Conservation (phyloP, 2,888 invertebrate genomes). For the Drosophila neotestacea region DNA sequence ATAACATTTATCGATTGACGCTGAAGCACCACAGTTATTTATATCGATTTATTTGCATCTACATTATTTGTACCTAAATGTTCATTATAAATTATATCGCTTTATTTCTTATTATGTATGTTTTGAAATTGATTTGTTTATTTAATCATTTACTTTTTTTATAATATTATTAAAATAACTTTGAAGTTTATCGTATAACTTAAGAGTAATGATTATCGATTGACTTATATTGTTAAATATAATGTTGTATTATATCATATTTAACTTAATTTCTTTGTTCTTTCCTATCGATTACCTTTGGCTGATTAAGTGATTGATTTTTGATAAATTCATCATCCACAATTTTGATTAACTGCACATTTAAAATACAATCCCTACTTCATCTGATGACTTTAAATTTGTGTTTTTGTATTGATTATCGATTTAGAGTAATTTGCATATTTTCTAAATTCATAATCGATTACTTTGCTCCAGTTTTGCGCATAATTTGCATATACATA, state of each 20-base stretch:
- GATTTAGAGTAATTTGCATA: neutral
- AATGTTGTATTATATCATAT: no score
- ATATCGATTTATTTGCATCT: slow-evolving; percentile 20
- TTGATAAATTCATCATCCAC: no score
- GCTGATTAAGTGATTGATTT: no score
- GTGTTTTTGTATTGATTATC: neutral
- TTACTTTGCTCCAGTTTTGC: slow-evolving; percentile 13
- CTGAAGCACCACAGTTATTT: neutral
- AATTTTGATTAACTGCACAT: neutral
- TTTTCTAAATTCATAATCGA: slow-evolving; percentile 12
- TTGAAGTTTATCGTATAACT: no score
- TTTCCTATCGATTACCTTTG: no score
- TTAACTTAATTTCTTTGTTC: no score
- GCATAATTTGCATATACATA: slow-evolving; percentile 1
- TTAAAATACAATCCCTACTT: neutral
- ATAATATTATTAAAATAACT: no score
- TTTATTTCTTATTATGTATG: neutral
- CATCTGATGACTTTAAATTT: neutral
- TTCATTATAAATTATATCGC: neutral
- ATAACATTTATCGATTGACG: slow-evolving; percentile 29
- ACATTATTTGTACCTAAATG: neutral
- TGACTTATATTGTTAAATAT: no score
- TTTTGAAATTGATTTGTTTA: neutral
- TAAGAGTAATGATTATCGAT: no score
- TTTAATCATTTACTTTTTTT: neutral